phyloP scores from a whole-genome alignment of 2,797 vertebrate genomes.

The Tragopan temminckii region DNA sequence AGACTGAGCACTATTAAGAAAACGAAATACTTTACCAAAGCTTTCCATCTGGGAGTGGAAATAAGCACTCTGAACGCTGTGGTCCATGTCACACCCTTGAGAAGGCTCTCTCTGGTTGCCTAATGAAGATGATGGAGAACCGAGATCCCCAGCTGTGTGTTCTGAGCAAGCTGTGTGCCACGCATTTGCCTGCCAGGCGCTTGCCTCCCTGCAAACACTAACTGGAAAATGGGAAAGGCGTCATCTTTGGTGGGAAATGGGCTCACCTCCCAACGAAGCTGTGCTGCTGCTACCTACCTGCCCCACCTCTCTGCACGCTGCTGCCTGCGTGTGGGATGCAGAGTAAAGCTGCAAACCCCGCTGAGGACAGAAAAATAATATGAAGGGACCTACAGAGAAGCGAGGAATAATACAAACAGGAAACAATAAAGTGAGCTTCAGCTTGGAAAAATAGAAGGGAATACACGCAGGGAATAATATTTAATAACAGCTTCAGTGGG shows the following conservation, averaged over 20 bases:
- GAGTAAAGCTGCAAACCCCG: neutral
- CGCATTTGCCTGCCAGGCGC: neutral
- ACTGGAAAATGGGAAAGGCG: neutral
- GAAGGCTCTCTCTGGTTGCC: neutral
- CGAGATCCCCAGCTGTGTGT: neutral
- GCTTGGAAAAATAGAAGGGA: constrained; percentile 53
- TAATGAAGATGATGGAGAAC: neutral
- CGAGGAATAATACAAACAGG: constrained; percentile 53
- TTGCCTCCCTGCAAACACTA: neutral
- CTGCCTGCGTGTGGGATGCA: neutral
- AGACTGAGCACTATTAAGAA: neutral
- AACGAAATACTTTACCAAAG: neutral
- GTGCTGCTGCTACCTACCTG: neutral
- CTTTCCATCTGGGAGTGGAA: neutral
- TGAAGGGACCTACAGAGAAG: constrained; percentile 44
- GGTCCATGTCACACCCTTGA: neutral
- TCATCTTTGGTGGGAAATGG: neutral
- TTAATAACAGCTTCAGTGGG: constrained; percentile 18
- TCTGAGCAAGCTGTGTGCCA: neutral
- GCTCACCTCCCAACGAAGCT: neutral
- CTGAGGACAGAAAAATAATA: constrained; percentile 18
- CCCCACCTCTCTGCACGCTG: neutral
- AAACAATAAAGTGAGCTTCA: constrained; percentile 62
- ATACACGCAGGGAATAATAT: constrained; percentile 15
- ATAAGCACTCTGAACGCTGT: neutral